Conservation (phyloP, 2,888 invertebrate genomes). For the Sinopyrophorus schimmeli region DNA sequence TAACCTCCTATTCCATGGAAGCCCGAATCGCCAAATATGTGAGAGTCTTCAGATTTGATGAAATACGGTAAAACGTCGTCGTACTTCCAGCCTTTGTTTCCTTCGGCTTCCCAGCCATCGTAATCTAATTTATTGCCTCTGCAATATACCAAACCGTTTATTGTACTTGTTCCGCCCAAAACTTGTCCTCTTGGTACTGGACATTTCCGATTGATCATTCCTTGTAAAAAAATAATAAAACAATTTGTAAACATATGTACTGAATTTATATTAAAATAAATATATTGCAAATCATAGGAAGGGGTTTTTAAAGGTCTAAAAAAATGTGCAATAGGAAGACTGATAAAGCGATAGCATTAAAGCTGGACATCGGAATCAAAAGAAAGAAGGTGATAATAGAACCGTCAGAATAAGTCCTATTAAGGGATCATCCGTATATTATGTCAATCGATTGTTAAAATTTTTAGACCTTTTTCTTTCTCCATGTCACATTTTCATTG, state of each 20-base stretch:
- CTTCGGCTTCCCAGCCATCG: constrained; percentile 33
- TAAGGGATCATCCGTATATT: too few relatives aligned
- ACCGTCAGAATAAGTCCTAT: too few relatives aligned
- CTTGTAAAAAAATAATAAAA: constrained; percentile 51
- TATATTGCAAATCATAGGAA: too few relatives aligned
- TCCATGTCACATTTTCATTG: too few relatives aligned
- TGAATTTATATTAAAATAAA: too few relatives aligned
- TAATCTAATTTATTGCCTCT: constrained; percentile 35
- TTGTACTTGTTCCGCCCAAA: constrained; percentile 34
- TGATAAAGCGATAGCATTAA: too few relatives aligned
- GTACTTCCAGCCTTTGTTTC: constrained; percentile 54
- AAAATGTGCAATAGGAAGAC: too few relatives aligned
- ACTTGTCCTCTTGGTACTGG: constrained; percentile 33
- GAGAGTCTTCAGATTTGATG: constrained; percentile 43
- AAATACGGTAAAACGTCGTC: constrained; percentile 48
- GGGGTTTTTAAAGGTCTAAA: too few relatives aligned
- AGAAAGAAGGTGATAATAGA: too few relatives aligned
- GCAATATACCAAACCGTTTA: constrained; percentile 35
- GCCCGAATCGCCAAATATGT: constrained; percentile 60
- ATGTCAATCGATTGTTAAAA: too few relatives aligned
- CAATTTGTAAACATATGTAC: constrained; percentile 61
- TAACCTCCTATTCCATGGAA: constrained; percentile 69
- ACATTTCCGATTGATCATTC: constrained; percentile 33
- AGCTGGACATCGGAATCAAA: too few relatives aligned
- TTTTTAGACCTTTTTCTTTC: too few relatives aligned